Percentiles rank a stretch among this genome's conserved stretches.
These are phyloP conservation scores for Heliconius charithonia DNA, from an alignment of 2,888 invertebrate genomes.

Conservation along the genomic window DNA sequence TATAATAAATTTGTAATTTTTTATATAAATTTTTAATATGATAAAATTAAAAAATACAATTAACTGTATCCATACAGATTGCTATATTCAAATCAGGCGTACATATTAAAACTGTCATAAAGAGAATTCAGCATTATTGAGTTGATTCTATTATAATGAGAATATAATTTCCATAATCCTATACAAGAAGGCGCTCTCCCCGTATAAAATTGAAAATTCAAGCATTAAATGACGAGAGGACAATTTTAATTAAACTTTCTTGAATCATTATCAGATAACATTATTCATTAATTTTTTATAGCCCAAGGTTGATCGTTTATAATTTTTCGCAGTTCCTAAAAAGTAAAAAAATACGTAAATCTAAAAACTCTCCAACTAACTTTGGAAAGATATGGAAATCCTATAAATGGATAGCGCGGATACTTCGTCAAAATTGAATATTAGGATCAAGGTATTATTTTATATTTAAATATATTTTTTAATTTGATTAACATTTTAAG, in stretches of 20 bases:
- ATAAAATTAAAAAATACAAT: not conserved
- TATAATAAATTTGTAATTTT: too few relatives aligned
- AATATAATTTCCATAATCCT: slow-evolving; percentile 59
- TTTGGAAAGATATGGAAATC: slow-evolving; percentile 79
- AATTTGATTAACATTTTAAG: not conserved
- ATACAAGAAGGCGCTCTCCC: slow-evolving; percentile 65
- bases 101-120: slow-evolving; percentile 24
- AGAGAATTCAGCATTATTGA: slow-evolving; percentile 46
- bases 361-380: slow-evolving; percentile 77
- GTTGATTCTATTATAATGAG: slow-evolving; percentile 46
- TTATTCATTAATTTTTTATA: slow-evolving; percentile 83
- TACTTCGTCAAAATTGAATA: slow-evolving; percentile 71
- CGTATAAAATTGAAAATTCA: slow-evolving; percentile 74
- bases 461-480: slow-evolving; percentile 47
- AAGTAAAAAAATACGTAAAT: slow-evolving; percentile 80
- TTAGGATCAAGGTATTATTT: slow-evolving; percentile 53
- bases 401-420: slow-evolving; percentile 55
- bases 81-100: slow-evolving; percentile 9
- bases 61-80: not conserved
- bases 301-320: slow-evolving; percentile 76
- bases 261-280: slow-evolving; percentile 82
- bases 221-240: slow-evolving; percentile 70
- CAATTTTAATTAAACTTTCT: slow-evolving; percentile 82
- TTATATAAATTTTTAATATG: not conserved
- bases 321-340: slow-evolving; percentile 74